Evolutionary conservation across 1,140 invertebrate genomes (phyloP).

Genomic region (Oncopeltus fasciatus): DNA sequence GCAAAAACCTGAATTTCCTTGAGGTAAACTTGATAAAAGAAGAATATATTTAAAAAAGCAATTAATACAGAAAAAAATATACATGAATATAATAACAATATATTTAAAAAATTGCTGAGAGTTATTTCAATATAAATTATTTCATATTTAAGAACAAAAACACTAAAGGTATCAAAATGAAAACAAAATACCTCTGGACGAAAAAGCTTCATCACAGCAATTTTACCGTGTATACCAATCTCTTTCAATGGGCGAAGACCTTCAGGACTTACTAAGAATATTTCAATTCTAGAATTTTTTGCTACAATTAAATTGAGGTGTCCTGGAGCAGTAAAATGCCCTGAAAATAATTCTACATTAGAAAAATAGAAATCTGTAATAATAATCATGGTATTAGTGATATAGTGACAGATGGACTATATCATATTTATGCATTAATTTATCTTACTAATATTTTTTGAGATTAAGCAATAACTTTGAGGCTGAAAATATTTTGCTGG

Average conservation of each 20-base stretch:
- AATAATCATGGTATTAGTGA: too few species aligned
- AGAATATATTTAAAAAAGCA: neutral
- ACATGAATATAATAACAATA: neutral
- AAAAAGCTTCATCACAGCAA: conserved; percentile 89
- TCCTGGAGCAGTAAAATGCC: conserved; percentile 86
- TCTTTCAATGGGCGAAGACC: conserved; percentile 89
- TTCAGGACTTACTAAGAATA: conserved; percentile 92
- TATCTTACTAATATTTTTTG: too few species aligned
- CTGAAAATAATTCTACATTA: too few species aligned
- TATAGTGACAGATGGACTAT: too few species aligned
- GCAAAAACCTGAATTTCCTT: too few species aligned
- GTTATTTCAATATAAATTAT: too few species aligned
- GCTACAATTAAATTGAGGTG: conserved; percentile 93
- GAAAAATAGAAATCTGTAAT: too few species aligned
- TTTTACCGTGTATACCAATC: conserved; percentile 88
- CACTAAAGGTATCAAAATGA: conserved; percentile 24
- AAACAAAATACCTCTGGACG: conserved; percentile 75
- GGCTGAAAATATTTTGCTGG: neutral
- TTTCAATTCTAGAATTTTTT: conserved; percentile 88
- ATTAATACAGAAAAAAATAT: neutral
- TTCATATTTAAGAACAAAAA: neutral
- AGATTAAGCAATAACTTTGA: neutral
- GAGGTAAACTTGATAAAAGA: too few species aligned
- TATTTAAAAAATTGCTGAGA: neutral
- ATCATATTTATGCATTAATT: too few species aligned